phyloP scores from a whole-genome alignment of 2,888 invertebrate genomes.

The Cerastoderma edule region DNA sequence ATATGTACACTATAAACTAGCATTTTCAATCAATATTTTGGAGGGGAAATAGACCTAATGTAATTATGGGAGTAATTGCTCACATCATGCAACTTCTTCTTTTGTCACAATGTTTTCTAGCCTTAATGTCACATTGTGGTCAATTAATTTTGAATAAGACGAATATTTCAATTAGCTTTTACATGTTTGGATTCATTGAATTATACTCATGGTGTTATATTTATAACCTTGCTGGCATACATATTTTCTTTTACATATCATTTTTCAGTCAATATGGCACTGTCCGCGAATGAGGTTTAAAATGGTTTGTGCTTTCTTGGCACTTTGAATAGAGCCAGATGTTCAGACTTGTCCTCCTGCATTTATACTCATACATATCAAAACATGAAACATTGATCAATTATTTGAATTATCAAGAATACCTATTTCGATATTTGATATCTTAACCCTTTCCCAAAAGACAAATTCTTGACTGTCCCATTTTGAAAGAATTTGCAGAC shows the following conservation, averaged over 20 bases:
- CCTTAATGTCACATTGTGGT: not conserved
- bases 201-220: not conserved
- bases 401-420: too few relatives aligned
- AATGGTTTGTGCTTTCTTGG: too few relatives aligned
- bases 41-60: not conserved
- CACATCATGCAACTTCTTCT: not conserved
- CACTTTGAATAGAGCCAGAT: too few relatives aligned
- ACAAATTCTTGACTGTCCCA: too few relatives aligned
- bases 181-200: not conserved
- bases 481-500: too few relatives aligned
- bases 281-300: too few relatives aligned
- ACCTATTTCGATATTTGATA: too few relatives aligned
- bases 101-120: constrained; percentile 11
- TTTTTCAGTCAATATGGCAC: not conserved
- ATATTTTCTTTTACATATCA: not conserved
- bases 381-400: too few relatives aligned
- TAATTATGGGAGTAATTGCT: not conserved
- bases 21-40: not conserved
- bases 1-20: not conserved
- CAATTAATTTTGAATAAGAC: not conserved
- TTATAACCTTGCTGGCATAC: not conserved
- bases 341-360: too few relatives aligned
- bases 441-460: too few relatives aligned
- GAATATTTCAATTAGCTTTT: not conserved
- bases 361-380: too few relatives aligned